These are phyloP conservation scores for Heliconius nattereri DNA, from an alignment of 1,140 invertebrate genomes.

Conservation along the genomic window DNA sequence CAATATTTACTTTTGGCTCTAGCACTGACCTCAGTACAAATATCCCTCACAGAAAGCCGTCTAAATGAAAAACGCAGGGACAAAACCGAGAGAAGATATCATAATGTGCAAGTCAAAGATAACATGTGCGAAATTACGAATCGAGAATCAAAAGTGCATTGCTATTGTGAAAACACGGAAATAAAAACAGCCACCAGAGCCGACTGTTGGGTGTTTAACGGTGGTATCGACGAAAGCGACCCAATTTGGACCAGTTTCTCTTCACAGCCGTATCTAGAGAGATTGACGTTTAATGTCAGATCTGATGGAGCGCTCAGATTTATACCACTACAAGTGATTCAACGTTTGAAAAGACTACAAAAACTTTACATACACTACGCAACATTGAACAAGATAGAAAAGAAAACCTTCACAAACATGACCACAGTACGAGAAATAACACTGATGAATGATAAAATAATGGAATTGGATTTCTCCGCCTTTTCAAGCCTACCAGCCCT, in stretches of 20 bases:
- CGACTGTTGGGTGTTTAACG: constrained; percentile 86
- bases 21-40: constrained; percentile 76
- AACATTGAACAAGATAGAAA: constrained; percentile 84
- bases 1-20: constrained; percentile 78
- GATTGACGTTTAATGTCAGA: constrained; percentile 86
- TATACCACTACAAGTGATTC: constrained; percentile 86
- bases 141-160: constrained; percentile 77
- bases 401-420: constrained; percentile 87
- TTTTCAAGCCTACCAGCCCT: constrained; percentile 86
- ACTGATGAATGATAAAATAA: constrained; percentile 86
- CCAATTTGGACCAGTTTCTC: constrained; percentile 87
- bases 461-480: constrained; percentile 84
- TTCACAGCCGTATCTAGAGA: constrained; percentile 85
- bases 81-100: constrained; percentile 72
- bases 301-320: constrained; percentile 84
- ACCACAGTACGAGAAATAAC: constrained; percentile 85
- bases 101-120: constrained; percentile 62
- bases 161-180: constrained; percentile 75
- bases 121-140: constrained; percentile 78
- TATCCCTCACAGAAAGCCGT: constrained; percentile 75
- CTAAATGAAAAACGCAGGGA: constrained; percentile 77
- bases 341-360: constrained; percentile 84
- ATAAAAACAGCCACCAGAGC: constrained; percentile 70
- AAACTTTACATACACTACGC: constrained; percentile 86
- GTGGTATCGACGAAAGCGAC: constrained; percentile 83